phyloP scores from a whole-genome alignment of 2,113 vertebrate genomes.

The Lontra canadensis region DNA sequence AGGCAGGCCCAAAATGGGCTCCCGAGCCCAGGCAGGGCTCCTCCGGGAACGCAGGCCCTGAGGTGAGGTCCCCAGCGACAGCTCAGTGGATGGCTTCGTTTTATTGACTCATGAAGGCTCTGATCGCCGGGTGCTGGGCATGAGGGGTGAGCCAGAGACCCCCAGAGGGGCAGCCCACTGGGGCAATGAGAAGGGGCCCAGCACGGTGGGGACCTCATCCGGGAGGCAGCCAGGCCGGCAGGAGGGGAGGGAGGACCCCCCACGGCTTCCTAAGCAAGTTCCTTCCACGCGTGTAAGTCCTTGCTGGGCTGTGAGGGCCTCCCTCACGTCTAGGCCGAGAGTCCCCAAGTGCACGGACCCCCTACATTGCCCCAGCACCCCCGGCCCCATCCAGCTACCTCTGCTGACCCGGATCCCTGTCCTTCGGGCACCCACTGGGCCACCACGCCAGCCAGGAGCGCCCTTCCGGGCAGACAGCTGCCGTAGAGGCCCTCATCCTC shows the following conservation, averaged over 20 bases:
- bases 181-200: neutral
- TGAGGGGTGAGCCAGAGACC: too few species aligned
- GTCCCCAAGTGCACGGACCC: neutral
- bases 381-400: neutral
- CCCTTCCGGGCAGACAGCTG: too few species aligned
- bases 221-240: neutral
- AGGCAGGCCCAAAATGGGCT: rapidly evolving
- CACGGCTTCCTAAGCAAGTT: rapidly evolving
- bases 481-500: neutral
- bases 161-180: neutral
- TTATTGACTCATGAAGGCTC: neutral
- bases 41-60: rapidly evolving
- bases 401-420: rapidly evolving
- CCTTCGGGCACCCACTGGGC: too few species aligned
- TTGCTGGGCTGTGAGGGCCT: neutral
- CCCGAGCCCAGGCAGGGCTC: neutral
- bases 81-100: neutral
- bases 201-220: rapidly evolving
- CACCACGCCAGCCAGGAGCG: too few species aligned
- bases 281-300: neutral
- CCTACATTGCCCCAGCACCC: rapidly evolving
- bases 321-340: neutral
- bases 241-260: neutral
- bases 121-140: rapidly evolving
- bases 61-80: neutral